These are phyloP conservation scores for Aethina tumida DNA, from an alignment of 1,140 invertebrate species.

Conservation along the genomic window DNA sequence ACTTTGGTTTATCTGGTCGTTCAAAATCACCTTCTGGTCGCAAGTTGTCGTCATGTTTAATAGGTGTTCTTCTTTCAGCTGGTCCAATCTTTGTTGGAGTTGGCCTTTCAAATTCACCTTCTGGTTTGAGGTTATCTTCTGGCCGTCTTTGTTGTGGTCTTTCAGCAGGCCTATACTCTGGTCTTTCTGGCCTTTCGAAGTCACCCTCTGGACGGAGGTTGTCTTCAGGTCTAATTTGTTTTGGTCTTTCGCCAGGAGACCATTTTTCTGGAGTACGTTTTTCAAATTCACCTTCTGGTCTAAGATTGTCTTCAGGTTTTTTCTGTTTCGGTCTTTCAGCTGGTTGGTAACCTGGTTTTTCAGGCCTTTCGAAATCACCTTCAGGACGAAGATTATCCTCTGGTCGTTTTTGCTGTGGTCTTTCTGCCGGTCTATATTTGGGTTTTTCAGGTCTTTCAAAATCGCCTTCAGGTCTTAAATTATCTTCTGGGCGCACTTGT, in stretches of 20 bases:
- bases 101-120: constrained; percentile 48
- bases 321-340: constrained; percentile 20
- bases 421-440: constrained; percentile 41
- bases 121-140: constrained; percentile 43
- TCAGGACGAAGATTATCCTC: constrained; percentile 46
- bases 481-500: constrained; percentile 47
- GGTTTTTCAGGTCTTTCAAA: constrained; percentile 42
- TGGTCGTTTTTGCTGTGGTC: constrained; percentile 44
- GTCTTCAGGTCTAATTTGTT: constrained; percentile 35
- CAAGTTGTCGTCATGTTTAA: constrained; percentile 52
- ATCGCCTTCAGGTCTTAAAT: constrained; percentile 49
- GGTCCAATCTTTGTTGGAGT: constrained; percentile 32
- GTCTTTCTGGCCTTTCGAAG: constrained; percentile 40
- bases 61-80: constrained; percentile 24
- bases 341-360: constrained; percentile 29
- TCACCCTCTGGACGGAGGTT: constrained; percentile 53
- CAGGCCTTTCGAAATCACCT: constrained; percentile 44
- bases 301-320: constrained; percentile 47
- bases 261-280: constrained; percentile 30
- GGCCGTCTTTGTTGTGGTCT: constrained; percentile 34
- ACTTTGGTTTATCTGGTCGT: constrained; percentile 18
- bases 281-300: constrained; percentile 48
- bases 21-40: constrained; percentile 55
- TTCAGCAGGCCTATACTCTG: constrained; percentile 37
- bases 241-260: constrained; percentile 20